Evolutionary conservation across 1,140 invertebrate genomes (phyloP), one percentile per base, ranked within the genome.

Genomic region (Drosophila bipectinata): DNA sequence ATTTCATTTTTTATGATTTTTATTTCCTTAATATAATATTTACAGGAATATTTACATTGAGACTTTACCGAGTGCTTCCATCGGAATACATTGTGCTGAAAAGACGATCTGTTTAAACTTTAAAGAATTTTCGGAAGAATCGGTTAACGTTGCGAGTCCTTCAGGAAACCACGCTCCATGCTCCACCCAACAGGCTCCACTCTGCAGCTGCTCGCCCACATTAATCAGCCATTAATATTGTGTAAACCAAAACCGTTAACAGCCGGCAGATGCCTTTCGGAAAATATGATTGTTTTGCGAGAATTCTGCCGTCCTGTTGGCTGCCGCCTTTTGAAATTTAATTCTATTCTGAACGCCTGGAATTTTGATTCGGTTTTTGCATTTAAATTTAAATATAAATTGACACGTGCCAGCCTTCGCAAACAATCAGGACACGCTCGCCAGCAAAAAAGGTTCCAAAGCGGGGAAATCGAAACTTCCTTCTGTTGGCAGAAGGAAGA

Each of bases 361-460:
- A 51, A 45, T 78, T 87, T 54, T 85, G 82, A 87, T 81, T 74
- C 45, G 57, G 57, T 68, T 72, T 80, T 85, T 82, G 78, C 74
- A 85, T 85, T 85, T 82, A 87, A 87, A 87, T 85, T 85, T 87
- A 85, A 77, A 85, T 85, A 87, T 85, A 85, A 85, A 87, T 85
- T 85, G 82, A 72, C 82, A 87, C 82, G 82, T 85, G 82, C 78
- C 82, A 28, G 51, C 45, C 51, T 45, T 54, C 10, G 45, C 72
- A 76, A 76, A 68, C 73, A 76, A 76, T 49, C 63, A 58, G 55
- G 54, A 41, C 39, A 58, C 60, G 54, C 63, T 68, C 44, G 30
- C 45, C 37, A 26, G 58, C 62, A 62, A 81, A 77, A 80, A 67
- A 64, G 63, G 63, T 44, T 63, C 34, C 5, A 72, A 53, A 62